Percentiles rank a stretch among this genome's conserved stretches.
Conservation (phyloP, 2,797 vertebrate genomes). For the Chaetodon trifasciatus region DNA sequence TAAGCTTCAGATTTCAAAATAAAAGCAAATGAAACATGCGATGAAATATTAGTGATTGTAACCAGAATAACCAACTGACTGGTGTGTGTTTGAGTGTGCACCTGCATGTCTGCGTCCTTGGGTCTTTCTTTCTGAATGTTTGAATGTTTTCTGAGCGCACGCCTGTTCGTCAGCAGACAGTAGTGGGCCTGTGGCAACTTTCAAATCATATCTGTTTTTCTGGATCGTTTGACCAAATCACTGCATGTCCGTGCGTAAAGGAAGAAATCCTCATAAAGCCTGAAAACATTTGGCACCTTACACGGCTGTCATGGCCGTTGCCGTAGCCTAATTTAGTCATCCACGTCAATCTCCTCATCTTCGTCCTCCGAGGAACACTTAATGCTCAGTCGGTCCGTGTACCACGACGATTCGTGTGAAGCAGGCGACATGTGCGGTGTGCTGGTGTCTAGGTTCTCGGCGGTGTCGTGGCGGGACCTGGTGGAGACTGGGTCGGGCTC, state of each 20-base stretch:
- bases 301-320: background rate
- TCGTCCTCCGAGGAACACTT: conserved; percentile 91
- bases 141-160: conserved; percentile 19
- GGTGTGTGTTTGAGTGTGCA: conserved; percentile 46
- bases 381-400: conserved; percentile 87
- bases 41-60: conserved; percentile 20
- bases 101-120: background rate
- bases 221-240: background rate
- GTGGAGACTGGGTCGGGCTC: conserved; percentile 45
- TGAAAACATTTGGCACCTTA: conserved; percentile 48
- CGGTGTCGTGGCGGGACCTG: conserved; percentile 67
- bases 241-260: conserved; percentile 41
- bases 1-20: conserved; percentile 26
- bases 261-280: conserved; percentile 58
- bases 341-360: conserved; percentile 94
- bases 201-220: background rate
- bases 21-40: conserved; percentile 67
- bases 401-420: conserved; percentile 80
- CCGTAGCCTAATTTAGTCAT: conserved; percentile 82
- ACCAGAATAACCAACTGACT: background rate
- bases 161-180: background rate
- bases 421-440: conserved; percentile 73
- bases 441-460: conserved; percentile 65
- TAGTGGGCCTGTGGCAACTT: background rate
- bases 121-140: conserved; percentile 12